A percentile compares a stretch with the other conserved stretches of the same genome.
These are phyloP conservation scores for Oligia fasciuncula DNA, from an alignment of 2,888 invertebrate genomes.

Conservation along the genomic window DNA sequence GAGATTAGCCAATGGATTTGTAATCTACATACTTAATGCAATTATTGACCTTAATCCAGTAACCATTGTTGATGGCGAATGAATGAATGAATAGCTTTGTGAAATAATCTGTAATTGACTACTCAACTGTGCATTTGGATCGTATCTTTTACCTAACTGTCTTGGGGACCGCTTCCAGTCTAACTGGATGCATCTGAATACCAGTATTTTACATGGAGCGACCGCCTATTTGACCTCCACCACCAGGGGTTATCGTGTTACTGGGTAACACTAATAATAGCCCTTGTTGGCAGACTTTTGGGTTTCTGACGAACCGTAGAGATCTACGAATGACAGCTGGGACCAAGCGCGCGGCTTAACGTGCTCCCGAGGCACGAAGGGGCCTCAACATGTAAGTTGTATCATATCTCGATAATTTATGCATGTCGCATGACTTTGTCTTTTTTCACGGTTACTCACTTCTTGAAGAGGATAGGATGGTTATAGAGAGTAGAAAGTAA, in stretches of 20 bases:
- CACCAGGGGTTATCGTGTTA: background rate
- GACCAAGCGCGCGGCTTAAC: background rate
- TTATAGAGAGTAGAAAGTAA: background rate
- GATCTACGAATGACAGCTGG: background rate
- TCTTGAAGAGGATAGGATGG: background rate
- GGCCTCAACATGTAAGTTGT: background rate
- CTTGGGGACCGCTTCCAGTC: background rate
- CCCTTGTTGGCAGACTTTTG: background rate
- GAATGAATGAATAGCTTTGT: slow-evolving; percentile 18
- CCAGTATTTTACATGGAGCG: background rate
- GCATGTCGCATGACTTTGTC: background rate
- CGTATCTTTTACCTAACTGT: background rate
- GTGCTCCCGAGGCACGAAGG: background rate
- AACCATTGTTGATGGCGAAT: slow-evolving; percentile 28
- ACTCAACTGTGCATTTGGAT: background rate
- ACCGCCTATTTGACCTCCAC: background rate
- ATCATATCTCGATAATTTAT: background rate
- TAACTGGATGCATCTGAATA: background rate
- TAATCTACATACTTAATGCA: slow-evolving; percentile 29
- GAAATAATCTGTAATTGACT: slow-evolving; percentile 13
- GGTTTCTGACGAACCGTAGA: background rate
- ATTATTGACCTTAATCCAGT: slow-evolving; percentile 22
- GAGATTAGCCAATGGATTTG: slow-evolving; percentile 43
- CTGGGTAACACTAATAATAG: background rate
- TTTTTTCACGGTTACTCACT: background rate